phyloP scores from a whole-genome alignment of 2,888 invertebrate species.

The Cantharis nigra region DNA sequence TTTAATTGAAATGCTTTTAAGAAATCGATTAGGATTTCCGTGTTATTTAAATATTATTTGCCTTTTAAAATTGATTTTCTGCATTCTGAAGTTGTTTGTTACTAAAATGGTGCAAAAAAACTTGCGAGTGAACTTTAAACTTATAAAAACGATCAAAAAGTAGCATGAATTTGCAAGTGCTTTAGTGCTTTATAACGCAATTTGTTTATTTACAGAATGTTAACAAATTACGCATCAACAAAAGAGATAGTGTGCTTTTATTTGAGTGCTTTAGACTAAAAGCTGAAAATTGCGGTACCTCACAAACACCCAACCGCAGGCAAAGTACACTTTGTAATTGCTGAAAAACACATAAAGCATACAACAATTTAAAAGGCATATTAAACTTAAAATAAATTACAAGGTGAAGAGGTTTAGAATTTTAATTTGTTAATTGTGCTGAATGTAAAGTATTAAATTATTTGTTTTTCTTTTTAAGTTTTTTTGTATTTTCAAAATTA shows the following conservation, averaged over 20 bases:
- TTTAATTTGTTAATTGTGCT: not conserved
- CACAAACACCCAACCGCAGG: conserved; percentile 84
- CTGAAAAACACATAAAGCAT: conserved; percentile 61
- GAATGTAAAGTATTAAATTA: conserved; percentile 3
- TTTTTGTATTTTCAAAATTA: not conserved
- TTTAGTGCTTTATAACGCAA: not conserved
- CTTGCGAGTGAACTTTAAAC: not conserved
- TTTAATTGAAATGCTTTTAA: not conserved
- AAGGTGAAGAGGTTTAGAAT: conserved; percentile 5
- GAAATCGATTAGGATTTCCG: not conserved
- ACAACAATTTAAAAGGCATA: conserved; percentile 25
- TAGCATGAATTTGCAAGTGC: not conserved
- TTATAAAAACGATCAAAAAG: not conserved
- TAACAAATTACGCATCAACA: conserved; percentile 17
- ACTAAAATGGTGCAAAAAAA: not conserved
- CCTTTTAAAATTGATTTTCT: not conserved
- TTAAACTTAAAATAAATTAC: conserved; percentile 14
- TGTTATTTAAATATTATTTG: not conserved
- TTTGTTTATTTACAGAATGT: not conserved
- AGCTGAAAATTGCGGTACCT: conserved; percentile 65
- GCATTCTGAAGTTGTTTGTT: not conserved
- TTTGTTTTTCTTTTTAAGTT: not conserved
- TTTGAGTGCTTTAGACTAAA: conserved; percentile 25
- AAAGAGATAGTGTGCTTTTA: conserved; percentile 13
- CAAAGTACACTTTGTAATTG: conserved; percentile 83